phyloP scores from a whole-genome alignment of 2,113 vertebrate species.

The Urocolius indicus region DNA sequence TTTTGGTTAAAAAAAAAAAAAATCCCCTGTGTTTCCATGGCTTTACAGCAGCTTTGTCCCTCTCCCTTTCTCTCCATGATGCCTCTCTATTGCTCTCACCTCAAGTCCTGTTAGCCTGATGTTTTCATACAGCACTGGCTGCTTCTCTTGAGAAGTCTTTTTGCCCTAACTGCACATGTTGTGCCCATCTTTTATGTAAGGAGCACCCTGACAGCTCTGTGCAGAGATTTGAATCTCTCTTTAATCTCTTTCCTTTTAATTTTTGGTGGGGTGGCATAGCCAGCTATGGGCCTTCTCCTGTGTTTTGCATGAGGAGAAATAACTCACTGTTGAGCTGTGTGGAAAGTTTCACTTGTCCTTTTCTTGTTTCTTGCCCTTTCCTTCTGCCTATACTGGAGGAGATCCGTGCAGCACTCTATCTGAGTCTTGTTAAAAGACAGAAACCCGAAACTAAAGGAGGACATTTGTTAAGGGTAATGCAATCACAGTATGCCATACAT shows the following conservation, averaged over 20 bases:
- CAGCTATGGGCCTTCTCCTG: background rate
- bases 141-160: background rate
- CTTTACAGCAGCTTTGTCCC: background rate
- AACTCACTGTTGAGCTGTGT: background rate
- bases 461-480: background rate
- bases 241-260: background rate
- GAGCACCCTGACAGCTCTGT: background rate
- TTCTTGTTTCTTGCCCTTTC: slow-evolving; percentile 19
- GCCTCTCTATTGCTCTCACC: background rate
- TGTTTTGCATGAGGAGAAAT: background rate
- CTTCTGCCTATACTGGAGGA: background rate
- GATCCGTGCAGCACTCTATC: background rate
- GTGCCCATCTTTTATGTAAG: accelerated
- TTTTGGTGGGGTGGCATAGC: background rate
- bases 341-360: slow-evolving; percentile 41
- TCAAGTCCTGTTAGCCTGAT: background rate
- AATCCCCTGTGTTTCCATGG: background rate
- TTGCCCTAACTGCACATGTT: background rate
- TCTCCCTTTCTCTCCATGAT: background rate
- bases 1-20: no score
- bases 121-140: background rate
- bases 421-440: background rate
- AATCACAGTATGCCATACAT: background rate
- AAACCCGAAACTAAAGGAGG: background rate
- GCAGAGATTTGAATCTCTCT: background rate